Base-by-base conservation (phyloP, 1,140 invertebrate genomes). In the Cyphomyrmex costatus region DNA sequence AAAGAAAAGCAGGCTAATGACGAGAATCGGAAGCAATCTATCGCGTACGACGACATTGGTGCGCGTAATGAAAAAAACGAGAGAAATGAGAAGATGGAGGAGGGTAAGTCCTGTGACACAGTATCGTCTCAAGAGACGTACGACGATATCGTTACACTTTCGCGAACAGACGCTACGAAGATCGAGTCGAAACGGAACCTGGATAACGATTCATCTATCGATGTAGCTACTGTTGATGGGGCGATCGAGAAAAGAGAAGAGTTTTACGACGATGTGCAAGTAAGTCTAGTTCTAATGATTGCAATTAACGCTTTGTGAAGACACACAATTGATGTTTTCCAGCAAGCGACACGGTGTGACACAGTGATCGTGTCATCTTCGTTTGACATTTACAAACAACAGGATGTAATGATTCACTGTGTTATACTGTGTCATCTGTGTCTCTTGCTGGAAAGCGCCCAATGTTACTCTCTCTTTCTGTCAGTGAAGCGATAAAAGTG, bases 141-240 rank as follows among this genome's bases (percentile, higher is more conserved):
- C 74, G 93, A 94, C 19, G 93, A 94, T 73, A 87, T 92, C 1
- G 58, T 78, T 19, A 53, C 16, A 2, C 14, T 65, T 19, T 71
- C 53, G 21, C 70, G 53, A 19, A 76, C 19, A 36, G 42, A 68
- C 7, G 36, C 33, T 21, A 71, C 46, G 5, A 61, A 5, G 0
- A n/a, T 30, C n/a, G 33, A 70, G 27, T 4, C 6, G 6, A n/a
- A 53, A 46, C 27, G 16, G 0, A 73, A n/a, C 10, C 56, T 21
- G 30, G 33, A 58, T 14, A 33, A 42, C 10, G 66, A 58, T 30
- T 1, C 51, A 58, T 24, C 65, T 1, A 10, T 27, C n/a, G 24
- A 2, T 24, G 16, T 42, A 42, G 8, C 8, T 42, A 42, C 10
- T 8, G 10, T 7, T 42, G 79, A n/a, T 0, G 16, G 49, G 53